These are phyloP conservation scores for Apotomis turbidana DNA, from an alignment of 2,888 invertebrate species.

Conservation along the genomic window DNA sequence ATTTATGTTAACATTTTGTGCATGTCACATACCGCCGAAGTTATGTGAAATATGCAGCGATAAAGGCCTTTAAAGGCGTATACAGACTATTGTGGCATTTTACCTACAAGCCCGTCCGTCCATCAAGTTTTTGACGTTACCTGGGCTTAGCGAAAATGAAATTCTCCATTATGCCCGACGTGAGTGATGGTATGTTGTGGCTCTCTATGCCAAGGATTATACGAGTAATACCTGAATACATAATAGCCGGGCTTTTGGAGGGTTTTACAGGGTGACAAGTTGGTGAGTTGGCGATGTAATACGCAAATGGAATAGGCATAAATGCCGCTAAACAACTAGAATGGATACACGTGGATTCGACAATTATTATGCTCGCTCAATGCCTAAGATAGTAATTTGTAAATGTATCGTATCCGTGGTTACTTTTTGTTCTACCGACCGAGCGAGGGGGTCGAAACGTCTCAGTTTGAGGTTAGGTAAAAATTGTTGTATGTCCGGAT, in stretches of 20 bases:
- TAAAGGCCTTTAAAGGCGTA: slow-evolving; percentile 23
- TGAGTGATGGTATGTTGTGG: slow-evolving; percentile 36
- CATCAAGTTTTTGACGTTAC: slow-evolving; percentile 40
- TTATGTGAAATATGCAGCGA: slow-evolving; percentile 38
- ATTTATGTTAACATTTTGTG: slow-evolving; percentile 34
- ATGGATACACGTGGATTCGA: not conserved
- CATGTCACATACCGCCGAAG: slow-evolving; percentile 25
- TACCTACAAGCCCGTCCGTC: slow-evolving; percentile 24
- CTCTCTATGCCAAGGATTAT: slow-evolving; percentile 34
- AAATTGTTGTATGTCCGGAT: no score
- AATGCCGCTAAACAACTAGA: not conserved
- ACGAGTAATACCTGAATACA: slow-evolving; percentile 35
- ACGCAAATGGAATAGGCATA: not conserved
- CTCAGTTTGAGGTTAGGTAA: no score
- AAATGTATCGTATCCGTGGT: no score
- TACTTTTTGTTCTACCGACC: no score
- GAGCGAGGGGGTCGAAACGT: no score
- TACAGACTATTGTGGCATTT: slow-evolving; percentile 32
- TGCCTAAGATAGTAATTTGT: no score
- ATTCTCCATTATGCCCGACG: slow-evolving; percentile 37
- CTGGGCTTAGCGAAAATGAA: slow-evolving; percentile 41
- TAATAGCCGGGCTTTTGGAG: slow-evolving; percentile 23
- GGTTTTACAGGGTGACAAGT: slow-evolving; percentile 20
- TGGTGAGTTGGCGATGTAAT: slow-evolving; percentile 8
- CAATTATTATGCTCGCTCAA: no score